Conservation (phyloP, 92 coral and sea anemone genomes). For the Porites rus region DNA sequence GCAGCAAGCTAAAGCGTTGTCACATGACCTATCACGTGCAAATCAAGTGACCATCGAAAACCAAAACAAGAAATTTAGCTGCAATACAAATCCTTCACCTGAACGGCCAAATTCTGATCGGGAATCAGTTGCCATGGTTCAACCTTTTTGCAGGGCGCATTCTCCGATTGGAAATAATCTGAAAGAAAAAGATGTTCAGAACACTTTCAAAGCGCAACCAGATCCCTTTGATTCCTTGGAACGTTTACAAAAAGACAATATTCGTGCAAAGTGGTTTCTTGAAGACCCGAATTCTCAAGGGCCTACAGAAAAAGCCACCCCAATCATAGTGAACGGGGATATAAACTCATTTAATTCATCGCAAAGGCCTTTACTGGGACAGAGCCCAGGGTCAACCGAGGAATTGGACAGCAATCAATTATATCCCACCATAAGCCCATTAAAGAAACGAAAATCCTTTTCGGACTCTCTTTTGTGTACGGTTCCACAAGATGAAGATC, state of each 20-base stretch:
- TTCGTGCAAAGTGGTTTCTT: constrained; percentile 28
- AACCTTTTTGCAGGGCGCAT: neutral
- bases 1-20: neutral
- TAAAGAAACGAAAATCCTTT: constrained; percentile 34
- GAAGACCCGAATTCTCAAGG: neutral
- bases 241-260: neutral
- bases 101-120: neutral
- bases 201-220: neutral
- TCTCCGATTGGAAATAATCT: neutral
- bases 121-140: neutral
- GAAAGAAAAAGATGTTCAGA: neutral
- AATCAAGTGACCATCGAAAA: neutral
- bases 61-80: neutral
- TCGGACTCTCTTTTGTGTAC: constrained; percentile 42
- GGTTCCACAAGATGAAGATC: constrained; percentile 3
- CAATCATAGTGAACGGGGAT: constrained; percentile 8
- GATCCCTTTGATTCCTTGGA: neutral
- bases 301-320: neutral
- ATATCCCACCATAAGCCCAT: neutral
- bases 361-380: constrained; percentile 19
- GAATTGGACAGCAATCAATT: constrained; percentile 5
- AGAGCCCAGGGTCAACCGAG: neutral
- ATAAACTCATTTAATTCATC: constrained; percentile 6
- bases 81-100: neutral
- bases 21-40: neutral